phyloP scores from a whole-genome alignment of 2,888 invertebrate species.

The Cantharis flavilabris region DNA sequence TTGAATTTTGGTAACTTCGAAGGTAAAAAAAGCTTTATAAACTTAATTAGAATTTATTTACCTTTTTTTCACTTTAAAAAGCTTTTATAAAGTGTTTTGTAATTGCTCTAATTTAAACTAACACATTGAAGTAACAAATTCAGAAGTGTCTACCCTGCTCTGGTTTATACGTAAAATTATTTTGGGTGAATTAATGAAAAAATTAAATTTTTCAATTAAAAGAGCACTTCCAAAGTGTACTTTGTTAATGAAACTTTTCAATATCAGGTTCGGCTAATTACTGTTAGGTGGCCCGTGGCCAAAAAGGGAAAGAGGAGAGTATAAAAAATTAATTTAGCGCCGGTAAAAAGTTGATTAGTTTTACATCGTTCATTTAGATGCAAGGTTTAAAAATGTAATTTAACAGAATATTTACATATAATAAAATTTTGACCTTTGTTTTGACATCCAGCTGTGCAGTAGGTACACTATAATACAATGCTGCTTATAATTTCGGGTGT shows the following conservation, averaged over 20 bases:
- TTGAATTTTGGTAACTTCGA: neutral
- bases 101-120: neutral
- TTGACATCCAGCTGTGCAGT: neutral
- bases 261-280: slow-evolving; percentile 45
- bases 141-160: slow-evolving; percentile 13
- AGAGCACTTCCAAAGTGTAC: slow-evolving; percentile 44
- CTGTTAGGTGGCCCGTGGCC: slow-evolving; percentile 41
- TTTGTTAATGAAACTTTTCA: slow-evolving; percentile 49
- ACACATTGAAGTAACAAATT: slow-evolving; percentile 22
- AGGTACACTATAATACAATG: neutral
- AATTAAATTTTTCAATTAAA: slow-evolving; percentile 49
- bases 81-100: neutral
- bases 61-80: neutral
- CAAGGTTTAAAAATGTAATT: slow-evolving; percentile 23
- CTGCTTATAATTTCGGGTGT: neutral
- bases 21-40: neutral
- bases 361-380: slow-evolving; percentile 24
- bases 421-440: neutral
- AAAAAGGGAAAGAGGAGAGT: slow-evolving; percentile 16
- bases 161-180: slow-evolving; percentile 22
- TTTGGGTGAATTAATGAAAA: slow-evolving; percentile 45
- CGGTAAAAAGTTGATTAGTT: slow-evolving; percentile 30
- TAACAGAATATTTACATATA: neutral
- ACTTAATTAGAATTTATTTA: neutral
- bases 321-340: slow-evolving; percentile 31